Conservation (phyloP, 2,888 invertebrate genomes). For the Mesochorus sp. region DNA sequence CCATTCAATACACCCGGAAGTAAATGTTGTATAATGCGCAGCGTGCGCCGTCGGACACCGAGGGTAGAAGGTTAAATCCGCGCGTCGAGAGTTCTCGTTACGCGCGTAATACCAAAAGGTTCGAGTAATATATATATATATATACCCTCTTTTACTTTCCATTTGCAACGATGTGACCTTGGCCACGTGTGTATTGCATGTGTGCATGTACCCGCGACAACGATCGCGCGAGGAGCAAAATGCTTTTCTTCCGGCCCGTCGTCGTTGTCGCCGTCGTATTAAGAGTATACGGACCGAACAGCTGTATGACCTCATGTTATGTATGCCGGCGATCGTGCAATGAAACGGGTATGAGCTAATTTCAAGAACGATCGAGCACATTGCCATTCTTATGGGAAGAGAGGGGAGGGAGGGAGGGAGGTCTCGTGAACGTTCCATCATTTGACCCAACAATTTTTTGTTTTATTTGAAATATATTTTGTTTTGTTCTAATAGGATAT, state of each 20-base stretch:
- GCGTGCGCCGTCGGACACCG: constrained; percentile 36
- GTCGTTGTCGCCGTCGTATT: not conserved
- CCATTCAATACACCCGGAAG: constrained; percentile 55
- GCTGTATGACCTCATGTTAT: constrained; percentile 13
- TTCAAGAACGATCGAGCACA: no score
- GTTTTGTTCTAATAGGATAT: no score
- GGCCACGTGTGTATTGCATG: constrained; percentile 34
- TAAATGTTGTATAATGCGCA: constrained; percentile 45
- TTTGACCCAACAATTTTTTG: no score
- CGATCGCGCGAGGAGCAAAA: constrained; percentile 46
- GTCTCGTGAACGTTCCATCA: no score
- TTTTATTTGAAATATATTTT: no score
- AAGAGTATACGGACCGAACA: constrained; percentile 23
- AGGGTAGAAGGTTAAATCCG: constrained; percentile 63
- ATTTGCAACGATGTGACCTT: constrained; percentile 63
- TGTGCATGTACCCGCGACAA: constrained; percentile 44
- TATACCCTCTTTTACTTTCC: constrained; percentile 60
- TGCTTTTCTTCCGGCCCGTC: constrained; percentile 48
- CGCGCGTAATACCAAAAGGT: constrained; percentile 52
- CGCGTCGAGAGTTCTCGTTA: constrained; percentile 57
- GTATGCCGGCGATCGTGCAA: constrained; percentile 23
- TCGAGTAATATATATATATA: constrained; percentile 59
- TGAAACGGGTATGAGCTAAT: constrained; percentile 7
- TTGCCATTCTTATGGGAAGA: no score
- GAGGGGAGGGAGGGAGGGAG: no score